These are phyloP conservation scores for Goniozus legneri DNA, from an alignment of 1,140 invertebrate species.

Conservation along the genomic window DNA sequence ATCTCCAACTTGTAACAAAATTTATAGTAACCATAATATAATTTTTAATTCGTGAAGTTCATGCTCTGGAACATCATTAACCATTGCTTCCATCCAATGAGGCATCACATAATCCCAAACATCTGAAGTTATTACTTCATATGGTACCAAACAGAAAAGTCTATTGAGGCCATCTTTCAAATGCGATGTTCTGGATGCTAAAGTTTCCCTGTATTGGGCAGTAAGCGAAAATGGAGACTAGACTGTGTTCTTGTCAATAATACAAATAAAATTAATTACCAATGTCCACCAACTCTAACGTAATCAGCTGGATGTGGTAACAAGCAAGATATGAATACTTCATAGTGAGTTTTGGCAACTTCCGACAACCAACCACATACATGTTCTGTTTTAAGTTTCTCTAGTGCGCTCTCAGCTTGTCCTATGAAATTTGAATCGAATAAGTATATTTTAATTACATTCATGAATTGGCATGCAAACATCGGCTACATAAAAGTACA, in stretches of 20 bases:
- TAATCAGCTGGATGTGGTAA: conserved; percentile 86
- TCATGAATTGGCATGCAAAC: too few species aligned
- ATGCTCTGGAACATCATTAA: conserved; percentile 89
- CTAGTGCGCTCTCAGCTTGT: conserved; percentile 79
- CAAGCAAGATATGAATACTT: conserved; percentile 81
- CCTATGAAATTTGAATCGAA: conserved; percentile 50
- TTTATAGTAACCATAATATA: conserved; percentile 81
- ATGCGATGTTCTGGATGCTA: conserved; percentile 86
- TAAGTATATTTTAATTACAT: too few species aligned
- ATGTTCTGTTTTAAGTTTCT: conserved; percentile 90
- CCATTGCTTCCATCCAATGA: conserved; percentile 96
- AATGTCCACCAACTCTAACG: conserved; percentile 89
- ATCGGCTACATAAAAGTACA: too few species aligned
- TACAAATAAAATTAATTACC: conserved; percentile 58
- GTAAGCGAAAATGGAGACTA: neutral
- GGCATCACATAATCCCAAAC: conserved; percentile 99
- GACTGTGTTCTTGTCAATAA: neutral
- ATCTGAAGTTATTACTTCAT: conserved; percentile 93
- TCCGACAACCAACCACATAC: conserved; percentile 89
- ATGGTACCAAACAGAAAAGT: conserved; percentile 93
- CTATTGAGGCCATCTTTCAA: conserved; percentile 90
- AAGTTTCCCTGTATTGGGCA: conserved; percentile 67
- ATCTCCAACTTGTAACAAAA: neutral
- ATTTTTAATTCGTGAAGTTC: conserved; percentile 90
- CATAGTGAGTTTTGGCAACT: conserved; percentile 81